Evolutionary conservation across 2,113 vertebrate genomes (phyloP).

Genomic region (Brachyhypopomus occidentalis): DNA sequence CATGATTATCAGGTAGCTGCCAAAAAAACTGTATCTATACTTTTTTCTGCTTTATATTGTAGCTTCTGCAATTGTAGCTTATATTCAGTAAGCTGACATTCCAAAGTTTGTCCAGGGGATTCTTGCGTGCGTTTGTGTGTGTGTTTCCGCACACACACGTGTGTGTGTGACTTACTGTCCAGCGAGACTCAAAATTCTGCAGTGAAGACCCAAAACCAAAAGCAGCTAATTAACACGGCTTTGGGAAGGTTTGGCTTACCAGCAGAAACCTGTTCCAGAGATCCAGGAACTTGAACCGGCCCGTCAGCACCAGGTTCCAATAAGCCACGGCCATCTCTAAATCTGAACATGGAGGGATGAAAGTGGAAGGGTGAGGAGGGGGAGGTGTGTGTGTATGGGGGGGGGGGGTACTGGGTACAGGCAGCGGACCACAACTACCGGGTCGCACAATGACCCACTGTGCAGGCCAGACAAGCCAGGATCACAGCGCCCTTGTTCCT

Average conservation of each 20-base stretch:
- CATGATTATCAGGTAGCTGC: too few relatives aligned
- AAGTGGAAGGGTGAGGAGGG: background rate
- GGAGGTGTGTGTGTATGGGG: too few relatives aligned
- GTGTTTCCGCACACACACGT: too few relatives aligned
- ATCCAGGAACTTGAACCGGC: slow-evolving; percentile 94
- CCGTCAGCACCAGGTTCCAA: slow-evolving; percentile 92
- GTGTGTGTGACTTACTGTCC: background rate
- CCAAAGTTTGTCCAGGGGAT: too few relatives aligned
- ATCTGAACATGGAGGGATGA: slow-evolving; percentile 71
- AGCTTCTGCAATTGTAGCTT: background rate
- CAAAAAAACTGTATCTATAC: too few relatives aligned
- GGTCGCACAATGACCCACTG: slow-evolving; percentile 28
- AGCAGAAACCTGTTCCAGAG: slow-evolving; percentile 95
- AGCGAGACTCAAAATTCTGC: background rate
- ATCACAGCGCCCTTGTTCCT: slow-evolving; percentile 13
- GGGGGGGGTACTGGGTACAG: background rate
- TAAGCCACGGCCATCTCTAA: slow-evolving; percentile 96
- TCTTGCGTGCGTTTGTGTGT: too few relatives aligned
- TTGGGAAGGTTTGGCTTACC: slow-evolving; percentile 74
- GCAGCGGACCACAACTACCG: background rate
- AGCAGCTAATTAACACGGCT: background rate
- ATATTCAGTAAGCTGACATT: background rate
- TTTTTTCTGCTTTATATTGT: background rate
- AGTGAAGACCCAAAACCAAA: background rate
- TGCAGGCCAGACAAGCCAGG: slow-evolving; percentile 3